Conservation (phyloP, 2,888 invertebrate species). For the Hesperia comma region DNA sequence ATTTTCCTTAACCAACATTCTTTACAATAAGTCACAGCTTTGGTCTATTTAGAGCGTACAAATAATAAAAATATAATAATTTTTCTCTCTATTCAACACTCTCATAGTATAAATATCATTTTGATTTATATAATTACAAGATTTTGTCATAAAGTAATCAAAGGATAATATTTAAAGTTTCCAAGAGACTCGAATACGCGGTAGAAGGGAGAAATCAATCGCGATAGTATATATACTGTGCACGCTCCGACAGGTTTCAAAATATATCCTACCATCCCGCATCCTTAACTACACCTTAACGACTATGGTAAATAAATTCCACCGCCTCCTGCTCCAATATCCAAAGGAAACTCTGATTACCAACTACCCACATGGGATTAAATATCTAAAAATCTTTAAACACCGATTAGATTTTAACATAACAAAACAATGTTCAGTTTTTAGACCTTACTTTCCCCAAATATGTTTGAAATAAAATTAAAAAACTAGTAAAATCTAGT, state of each 20-base stretch:
- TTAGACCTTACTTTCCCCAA: no score
- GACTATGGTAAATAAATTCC: slow-evolving; percentile 57
- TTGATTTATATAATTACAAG: slow-evolving; percentile 44
- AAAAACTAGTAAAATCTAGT: not conserved
- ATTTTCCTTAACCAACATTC: slow-evolving; percentile 49
- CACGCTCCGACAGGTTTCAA: slow-evolving; percentile 57
- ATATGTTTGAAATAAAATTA: no score
- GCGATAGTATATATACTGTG: slow-evolving; percentile 41
- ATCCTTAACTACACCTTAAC: slow-evolving; percentile 54
- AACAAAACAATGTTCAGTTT: no score
- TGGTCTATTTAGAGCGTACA: slow-evolving; percentile 77
- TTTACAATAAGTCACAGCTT: slow-evolving; percentile 79
- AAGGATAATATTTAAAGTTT: slow-evolving; percentile 38
- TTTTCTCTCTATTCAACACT: slow-evolving; percentile 46
- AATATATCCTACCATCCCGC: slow-evolving; percentile 56
- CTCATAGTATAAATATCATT: slow-evolving; percentile 46
- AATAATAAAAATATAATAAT: slow-evolving; percentile 53
- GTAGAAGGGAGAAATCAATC: slow-evolving; percentile 5
- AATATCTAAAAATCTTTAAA: no score
- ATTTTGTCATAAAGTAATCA: slow-evolving; percentile 46
- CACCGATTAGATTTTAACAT: no score
- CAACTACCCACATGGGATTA: no score
- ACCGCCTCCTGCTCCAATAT: not conserved
- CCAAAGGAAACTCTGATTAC: slow-evolving; percentile 19
- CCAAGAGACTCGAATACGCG: slow-evolving; percentile 36